A percentile compares a stretch with the other conserved stretches of the same genome.
Evolutionary conservation across 2,113 vertebrate genomes (phyloP).

Genomic region (Sphaerodactylus townsendi): DNA sequence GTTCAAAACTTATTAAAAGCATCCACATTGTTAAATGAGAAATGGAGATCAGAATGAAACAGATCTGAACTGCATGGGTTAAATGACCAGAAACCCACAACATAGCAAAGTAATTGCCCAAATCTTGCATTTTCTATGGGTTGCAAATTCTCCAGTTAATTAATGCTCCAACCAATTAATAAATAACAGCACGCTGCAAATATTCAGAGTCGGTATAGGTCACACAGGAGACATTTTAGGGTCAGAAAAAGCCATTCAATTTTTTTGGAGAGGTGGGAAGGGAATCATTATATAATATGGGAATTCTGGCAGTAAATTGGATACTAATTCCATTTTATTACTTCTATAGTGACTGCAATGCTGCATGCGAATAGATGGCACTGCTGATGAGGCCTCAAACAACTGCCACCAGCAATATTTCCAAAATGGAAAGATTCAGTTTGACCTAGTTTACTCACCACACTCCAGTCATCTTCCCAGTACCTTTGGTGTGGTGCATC

Average conservation of each 20-base stretch:
- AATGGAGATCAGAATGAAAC: background rate
- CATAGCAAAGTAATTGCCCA: background rate
- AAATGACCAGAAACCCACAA: background rate
- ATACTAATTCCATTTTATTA: background rate
- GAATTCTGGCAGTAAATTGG: background rate
- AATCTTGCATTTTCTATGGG: background rate
- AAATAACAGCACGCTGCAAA: background rate
- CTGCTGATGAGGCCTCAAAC: background rate
- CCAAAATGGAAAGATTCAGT: background rate
- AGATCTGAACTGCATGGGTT: background rate
- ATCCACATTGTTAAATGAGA: background rate
- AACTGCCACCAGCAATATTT: background rate
- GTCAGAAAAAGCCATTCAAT: background rate
- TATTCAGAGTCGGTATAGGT: background rate
- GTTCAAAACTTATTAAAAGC: background rate
- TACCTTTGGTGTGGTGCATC: background rate
- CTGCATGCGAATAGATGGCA: background rate
- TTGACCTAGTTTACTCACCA: background rate
- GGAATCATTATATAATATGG: background rate
- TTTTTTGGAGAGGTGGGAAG: background rate
- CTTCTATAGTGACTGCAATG: background rate
- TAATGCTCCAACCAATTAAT: background rate
- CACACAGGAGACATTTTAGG: background rate
- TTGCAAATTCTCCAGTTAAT: background rate
- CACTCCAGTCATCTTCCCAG: background rate